Percentiles rank a stretch among this genome's conserved stretches.
Evolutionary conservation across 1,140 invertebrate genomes (phyloP).

Genomic region (Drosophila subpulchrella): DNA sequence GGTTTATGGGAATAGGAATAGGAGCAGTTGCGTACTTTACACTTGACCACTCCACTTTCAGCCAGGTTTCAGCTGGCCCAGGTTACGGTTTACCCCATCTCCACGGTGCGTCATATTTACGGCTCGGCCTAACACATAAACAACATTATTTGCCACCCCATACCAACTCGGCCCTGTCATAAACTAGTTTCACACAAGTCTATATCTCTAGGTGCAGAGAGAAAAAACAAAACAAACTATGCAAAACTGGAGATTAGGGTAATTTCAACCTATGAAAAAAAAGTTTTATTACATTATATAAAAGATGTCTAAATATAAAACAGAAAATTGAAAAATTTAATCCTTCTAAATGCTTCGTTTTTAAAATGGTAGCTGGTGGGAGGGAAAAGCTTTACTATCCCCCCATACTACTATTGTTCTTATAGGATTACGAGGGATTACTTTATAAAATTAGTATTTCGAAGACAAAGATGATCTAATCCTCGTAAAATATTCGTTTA

Average conservation of each 20-base stretch:
- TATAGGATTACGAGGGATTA: no score
- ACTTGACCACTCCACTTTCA: conserved; percentile 66
- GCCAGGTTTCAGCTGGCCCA: conserved; percentile 29
- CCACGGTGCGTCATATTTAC: conserved; percentile 74
- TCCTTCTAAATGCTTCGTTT: not conserved
- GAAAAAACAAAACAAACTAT: not conserved
- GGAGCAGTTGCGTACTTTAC: conserved; percentile 47
- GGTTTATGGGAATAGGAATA: conserved; percentile 12
- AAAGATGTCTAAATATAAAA: not conserved
- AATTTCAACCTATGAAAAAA: no score
- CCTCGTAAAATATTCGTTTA: not conserved
- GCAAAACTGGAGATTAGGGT: no score
- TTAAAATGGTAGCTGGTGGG: not conserved
- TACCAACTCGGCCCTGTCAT: conserved; percentile 58
- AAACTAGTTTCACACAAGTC: conserved; percentile 82
- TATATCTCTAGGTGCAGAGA: conserved; percentile 53
- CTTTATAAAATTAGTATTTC: no score
- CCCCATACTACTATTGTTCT: no score
- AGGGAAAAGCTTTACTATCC: no score
- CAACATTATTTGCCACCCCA: conserved; percentile 73
- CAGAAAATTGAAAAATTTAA: not conserved
- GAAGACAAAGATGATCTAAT: no score
- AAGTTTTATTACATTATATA: no score
- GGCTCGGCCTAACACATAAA: conserved; percentile 74
- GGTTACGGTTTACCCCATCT: conserved; percentile 2